A percentile compares a stretch with the other conserved stretches of the same genome.
These are phyloP conservation scores for Paralinhomoeus sp. DNA, from an alignment of 2,888 invertebrate species.

Conservation along the genomic window DNA sequence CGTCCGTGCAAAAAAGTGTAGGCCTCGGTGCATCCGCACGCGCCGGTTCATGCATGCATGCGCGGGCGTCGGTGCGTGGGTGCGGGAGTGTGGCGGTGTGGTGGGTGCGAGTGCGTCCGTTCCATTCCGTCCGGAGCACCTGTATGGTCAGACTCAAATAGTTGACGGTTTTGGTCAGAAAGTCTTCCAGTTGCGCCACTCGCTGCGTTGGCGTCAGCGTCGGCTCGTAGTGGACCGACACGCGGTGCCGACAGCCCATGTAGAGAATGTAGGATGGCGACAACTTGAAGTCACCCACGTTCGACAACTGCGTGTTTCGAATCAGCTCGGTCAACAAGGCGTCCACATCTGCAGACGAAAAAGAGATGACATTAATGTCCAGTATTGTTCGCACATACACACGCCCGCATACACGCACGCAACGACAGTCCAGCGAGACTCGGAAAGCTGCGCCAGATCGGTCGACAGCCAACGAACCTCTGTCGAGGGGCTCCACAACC, in stretches of 20 bases:
- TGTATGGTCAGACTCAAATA: constrained; percentile 61
- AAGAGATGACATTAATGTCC: no score
- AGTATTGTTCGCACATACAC: no score
- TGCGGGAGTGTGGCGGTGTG: no score
- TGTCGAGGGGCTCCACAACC: constrained; percentile 76
- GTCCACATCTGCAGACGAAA: constrained; percentile 56
- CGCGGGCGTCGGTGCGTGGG: no score
- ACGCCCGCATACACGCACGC: no score
- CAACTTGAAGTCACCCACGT: constrained; percentile 52
- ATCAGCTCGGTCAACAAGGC: constrained; percentile 67
- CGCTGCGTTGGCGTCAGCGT: constrained; percentile 72
- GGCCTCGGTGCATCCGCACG: no score
- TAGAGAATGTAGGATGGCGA: constrained; percentile 92
- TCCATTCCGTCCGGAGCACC: no score
- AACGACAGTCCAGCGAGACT: no score
- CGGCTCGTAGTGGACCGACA: constrained; percentile 76
- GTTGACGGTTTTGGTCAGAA: constrained; percentile 68
- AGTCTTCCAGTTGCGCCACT: constrained; percentile 64
- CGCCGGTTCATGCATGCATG: no score
- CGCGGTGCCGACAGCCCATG: constrained; percentile 70
- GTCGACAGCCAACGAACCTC: constrained; percentile 29
- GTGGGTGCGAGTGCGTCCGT: no score
- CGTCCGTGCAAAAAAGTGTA: no score
- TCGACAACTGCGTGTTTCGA: constrained; percentile 39
- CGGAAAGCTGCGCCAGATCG: not conserved